Base-by-base conservation (phyloP, 2,888 invertebrate genomes). In the Andrena fulva region DNA sequence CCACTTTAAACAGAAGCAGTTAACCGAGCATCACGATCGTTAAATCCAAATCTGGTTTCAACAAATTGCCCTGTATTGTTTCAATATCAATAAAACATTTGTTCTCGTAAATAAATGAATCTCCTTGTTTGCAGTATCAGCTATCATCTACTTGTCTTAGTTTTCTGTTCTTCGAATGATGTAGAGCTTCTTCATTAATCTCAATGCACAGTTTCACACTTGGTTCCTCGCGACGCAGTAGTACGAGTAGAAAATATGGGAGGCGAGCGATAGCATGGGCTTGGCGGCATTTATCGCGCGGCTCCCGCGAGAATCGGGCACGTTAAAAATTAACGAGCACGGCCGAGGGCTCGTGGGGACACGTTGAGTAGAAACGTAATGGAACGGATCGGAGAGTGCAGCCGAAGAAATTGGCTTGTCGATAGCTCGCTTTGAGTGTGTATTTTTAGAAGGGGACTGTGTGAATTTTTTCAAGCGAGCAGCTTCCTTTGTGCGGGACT, bases 401-500 rank as follows among this genome's bases (percentile, higher is more conserved):
- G 35, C 48, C 24, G 29, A 24, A 68, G 42, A 56, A 69, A 70
- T 35, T 60, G 33, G 59, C 16, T 56, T 12, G 33, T 20, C 29
- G 24, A 69, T 64, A 48, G 12, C 31, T 24, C 8, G 2, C 33
- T 0, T 3, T 42, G 52, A 29, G 59, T 72, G 29, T 56, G 10
- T 52, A 52, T 52, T 20, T 62, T n/a, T 56, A 60, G 16, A 52
- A 67, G 56, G 60, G 50, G 16, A 16, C 12, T 20, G 69, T 60
- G 73, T 66, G 77, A 60, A 82, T 77, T 86, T 85, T 84, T 85
- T 82, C 67, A 78, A 33, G 35, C 50, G 7, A 20, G 20, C 42
- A 50, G 31, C 59, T 60, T 33, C 62, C 69, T 72, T 72, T 69
- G 73, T 75, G 52, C 70, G 56, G 60, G 2, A 20, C n/a, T n/a